These are phyloP conservation scores for Aix galericulata DNA, from an alignment of 2,113 vertebrate genomes.

Conservation along the genomic window DNA sequence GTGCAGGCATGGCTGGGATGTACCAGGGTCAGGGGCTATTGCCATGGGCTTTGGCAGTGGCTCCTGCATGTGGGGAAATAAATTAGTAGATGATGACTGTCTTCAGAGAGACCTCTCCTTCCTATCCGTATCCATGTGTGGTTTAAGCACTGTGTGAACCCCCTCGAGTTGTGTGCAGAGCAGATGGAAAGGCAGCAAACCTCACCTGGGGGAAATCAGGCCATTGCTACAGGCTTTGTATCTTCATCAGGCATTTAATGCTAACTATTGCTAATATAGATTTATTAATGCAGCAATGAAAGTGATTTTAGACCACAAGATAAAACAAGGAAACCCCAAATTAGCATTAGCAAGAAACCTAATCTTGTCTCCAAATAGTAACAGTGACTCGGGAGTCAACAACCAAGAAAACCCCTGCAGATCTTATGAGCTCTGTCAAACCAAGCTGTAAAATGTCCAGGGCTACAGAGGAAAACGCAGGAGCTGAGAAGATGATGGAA, in stretches of 20 bases:
- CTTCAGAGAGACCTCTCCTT: neutral
- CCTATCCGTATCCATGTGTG: accelerated
- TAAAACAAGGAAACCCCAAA: neutral
- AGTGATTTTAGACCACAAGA: neutral
- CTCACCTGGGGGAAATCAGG: neutral
- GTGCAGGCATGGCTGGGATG: neutral
- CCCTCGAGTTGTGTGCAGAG: neutral
- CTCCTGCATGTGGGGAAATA: accelerated
- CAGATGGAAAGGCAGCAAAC: neutral
- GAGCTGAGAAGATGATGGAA: slow-evolving; percentile 3
- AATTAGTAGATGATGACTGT: neutral
- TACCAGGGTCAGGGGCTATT: neutral
- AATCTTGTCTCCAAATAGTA: neutral
- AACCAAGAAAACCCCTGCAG: neutral
- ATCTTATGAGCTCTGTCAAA: neutral
- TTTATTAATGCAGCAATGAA: neutral
- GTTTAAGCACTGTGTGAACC: neutral
- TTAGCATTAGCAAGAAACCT: neutral
- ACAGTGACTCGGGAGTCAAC: neutral
- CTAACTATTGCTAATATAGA: neutral
- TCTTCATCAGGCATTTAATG: neutral
- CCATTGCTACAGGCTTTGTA: neutral
- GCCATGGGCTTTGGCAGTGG: neutral
- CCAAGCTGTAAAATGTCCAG: neutral
- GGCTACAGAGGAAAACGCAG: neutral